Base-by-base conservation (phyloP, 2,113 vertebrate species). In the Callaeas wilsoni region DNA sequence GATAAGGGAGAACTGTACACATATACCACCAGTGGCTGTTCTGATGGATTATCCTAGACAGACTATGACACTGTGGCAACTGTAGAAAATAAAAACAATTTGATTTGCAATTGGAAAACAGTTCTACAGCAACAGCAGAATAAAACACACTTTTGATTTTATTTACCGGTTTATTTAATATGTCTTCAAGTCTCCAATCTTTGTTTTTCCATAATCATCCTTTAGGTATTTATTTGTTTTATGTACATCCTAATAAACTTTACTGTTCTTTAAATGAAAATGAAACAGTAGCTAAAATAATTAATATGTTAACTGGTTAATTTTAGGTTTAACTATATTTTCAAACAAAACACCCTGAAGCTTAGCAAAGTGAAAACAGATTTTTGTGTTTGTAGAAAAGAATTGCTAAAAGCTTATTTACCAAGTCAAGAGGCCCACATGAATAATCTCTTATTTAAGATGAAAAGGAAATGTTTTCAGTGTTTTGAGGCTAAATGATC, bases 31-130 rank as follows among this genome's bases (percentile, higher is more conserved):
- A 41, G 81, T 94, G 95, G 83, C 94, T 98, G 96, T 98, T 97
- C 96, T 97, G 97, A 95, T 98, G 97, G 98, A 97, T 97, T 98
- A 97, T 97, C 75, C 60, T 84, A 84, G 39, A 53, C 35, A 93
- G 91, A 70, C 53, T 37, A 87, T 84, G 97, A 95, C 94, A 86
- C 97, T 81, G 93, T 98, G 98, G 97, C 97, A 98, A 98, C 96
- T 77, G 95, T 41, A 82, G 96, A 94, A 86, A 92, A 95, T 67
- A 94, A 69, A 56, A 44, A 3, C 23, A 37, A 85, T 35, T 44
- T 70, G 73, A 92, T 97, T 97, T 95, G 82, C 63, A 52, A 21
- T 56, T 70, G 49, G 42, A 59, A 69, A 81, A 95, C 46, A 63
- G 55, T 84, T 96, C 78, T 95, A 89, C 81, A 95, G 92, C 81